phyloP scores from a whole-genome alignment of 30 jellyfish, hydroid and myxozoan genomes.

The Aurelia aurita region DNA sequence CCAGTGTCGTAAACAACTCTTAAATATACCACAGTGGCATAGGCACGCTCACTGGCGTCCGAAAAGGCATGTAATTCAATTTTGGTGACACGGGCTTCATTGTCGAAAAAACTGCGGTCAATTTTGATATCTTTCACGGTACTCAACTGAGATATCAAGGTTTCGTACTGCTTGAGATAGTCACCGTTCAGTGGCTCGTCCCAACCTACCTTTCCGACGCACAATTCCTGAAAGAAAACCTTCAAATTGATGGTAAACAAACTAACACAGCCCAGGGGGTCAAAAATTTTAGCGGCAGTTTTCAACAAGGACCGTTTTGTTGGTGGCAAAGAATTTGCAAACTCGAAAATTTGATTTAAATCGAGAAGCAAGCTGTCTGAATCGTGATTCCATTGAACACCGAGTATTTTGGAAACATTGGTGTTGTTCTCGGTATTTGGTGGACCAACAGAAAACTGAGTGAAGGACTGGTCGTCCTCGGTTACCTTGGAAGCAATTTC shows the following conservation, averaged over 20 bases:
- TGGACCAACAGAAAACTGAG: conserved; percentile 37
- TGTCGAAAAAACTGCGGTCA: conserved; percentile 35
- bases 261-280: conserved; percentile 77
- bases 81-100: conserved; percentile 11
- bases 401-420: conserved; percentile 44
- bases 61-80: conserved; percentile 78
- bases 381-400: conserved; percentile 63
- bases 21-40: conserved; percentile 75
- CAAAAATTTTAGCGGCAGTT: conserved; percentile 81
- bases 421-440: conserved; percentile 2
- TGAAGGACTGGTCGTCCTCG: conserved; percentile 61
- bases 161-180: conserved; percentile 10
- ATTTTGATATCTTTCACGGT: not conserved
- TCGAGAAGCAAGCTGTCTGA: conserved; percentile 45
- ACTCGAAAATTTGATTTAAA: conserved; percentile 22
- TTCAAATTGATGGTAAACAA: conserved; percentile 53
- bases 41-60: conserved; percentile 69
- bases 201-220: conserved; percentile 74
- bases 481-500: conserved; percentile 3
- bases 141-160: conserved; percentile 32
- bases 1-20: conserved; percentile 59
- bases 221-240: conserved; percentile 61
- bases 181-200: conserved; percentile 56
- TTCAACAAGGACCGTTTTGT: conserved; percentile 71
- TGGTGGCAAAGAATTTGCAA: conserved; percentile 48